Evolutionary conservation across 2,113 vertebrate genomes (phyloP).

Genomic region (Pseudorasbora parva): DNA sequence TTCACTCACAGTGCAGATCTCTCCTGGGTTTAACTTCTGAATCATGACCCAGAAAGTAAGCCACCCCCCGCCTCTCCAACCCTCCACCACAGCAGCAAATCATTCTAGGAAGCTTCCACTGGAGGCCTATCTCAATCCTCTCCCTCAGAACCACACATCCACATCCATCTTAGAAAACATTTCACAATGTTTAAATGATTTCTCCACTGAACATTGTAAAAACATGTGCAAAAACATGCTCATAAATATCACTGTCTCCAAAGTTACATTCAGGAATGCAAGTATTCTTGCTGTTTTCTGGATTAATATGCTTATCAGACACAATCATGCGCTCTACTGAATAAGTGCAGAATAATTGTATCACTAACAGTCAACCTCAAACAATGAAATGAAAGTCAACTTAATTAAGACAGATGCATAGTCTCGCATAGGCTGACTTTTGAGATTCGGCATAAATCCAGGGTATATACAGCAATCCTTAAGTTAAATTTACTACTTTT

Average conservation of each 20-base stretch:
- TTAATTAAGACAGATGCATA: constrained; percentile 39
- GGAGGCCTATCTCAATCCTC: constrained; percentile 24
- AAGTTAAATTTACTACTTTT: too few species aligned
- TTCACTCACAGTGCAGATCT: constrained; percentile 4
- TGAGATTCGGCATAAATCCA: background rate
- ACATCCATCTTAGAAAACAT: constrained; percentile 39
- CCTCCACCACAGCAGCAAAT: constrained; percentile 38
- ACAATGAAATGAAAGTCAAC: constrained; percentile 35
- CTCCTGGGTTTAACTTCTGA: constrained; percentile 47
- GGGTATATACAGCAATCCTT: too few species aligned
- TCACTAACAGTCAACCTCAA: constrained; percentile 41
- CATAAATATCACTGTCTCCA: constrained; percentile 15
- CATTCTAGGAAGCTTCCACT: constrained; percentile 15
- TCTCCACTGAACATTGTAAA: constrained; percentile 4
- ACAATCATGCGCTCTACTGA: constrained; percentile 42
- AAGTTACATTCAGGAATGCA: constrained; percentile 11
- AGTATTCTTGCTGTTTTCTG: background rate
- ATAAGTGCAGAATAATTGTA: constrained; percentile 28
- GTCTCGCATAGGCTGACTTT: background rate
- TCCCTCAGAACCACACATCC: constrained; percentile 10
- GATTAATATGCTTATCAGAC: constrained; percentile 39
- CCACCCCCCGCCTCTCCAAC: background rate
- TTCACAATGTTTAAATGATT: constrained; percentile 25
- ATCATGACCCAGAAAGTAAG: constrained; percentile 37
- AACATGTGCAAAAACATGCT: constrained; percentile 34